Evolutionary conservation across 2,113 vertebrate genomes (phyloP), one percentile per base, ranked within the genome.

Genomic region (Kobus ellipsiprymnus): DNA sequence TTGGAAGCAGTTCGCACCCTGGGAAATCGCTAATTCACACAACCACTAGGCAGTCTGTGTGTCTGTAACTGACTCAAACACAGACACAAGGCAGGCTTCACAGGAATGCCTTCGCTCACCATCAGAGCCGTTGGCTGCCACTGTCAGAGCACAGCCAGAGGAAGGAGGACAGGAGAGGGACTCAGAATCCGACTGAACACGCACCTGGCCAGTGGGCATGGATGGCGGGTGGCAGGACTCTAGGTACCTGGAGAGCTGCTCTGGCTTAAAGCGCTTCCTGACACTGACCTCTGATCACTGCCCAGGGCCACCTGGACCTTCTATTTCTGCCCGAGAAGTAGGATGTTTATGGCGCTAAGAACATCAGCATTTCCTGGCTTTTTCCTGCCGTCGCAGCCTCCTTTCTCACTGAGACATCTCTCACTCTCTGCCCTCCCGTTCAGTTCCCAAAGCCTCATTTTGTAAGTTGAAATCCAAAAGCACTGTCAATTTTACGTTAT

Each of bases 71-170:
- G 48, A 10, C n/a, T n/a, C 55, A 77, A 12, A 71, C 5, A 36
- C 94, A 83, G 94, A 95, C 94, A 94, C 44, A 52, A 30, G n/a
- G 94, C 80, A 71, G 96, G 71, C 23, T n/a, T 2, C 3, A 87
- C 71, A 44, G 62, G 71, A 64, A 84, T 15, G 12, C 27, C 96
- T 90, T 91, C 94, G 59, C 60, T 60, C 85, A 64, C 23, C 87
- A 0, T 0, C 59, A 71, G 9, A 83, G 95, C 60, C 87, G 15
- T 27, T 98, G 98, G 98, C 98, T 98, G 91, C 84, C 59, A 91
- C 90, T 98, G 91, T 94, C 48, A 4, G 54, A 77, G 64, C 50
- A 92, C 93, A 71, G 91, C 44, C 84, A 59, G 36, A 87, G 93
- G 91, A 87, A 92, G 91, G 86, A 77, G 95, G 91, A 91, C 19